Base-by-base conservation (phyloP, 2,888 invertebrate genomes). In the Acleris emargana region DNA sequence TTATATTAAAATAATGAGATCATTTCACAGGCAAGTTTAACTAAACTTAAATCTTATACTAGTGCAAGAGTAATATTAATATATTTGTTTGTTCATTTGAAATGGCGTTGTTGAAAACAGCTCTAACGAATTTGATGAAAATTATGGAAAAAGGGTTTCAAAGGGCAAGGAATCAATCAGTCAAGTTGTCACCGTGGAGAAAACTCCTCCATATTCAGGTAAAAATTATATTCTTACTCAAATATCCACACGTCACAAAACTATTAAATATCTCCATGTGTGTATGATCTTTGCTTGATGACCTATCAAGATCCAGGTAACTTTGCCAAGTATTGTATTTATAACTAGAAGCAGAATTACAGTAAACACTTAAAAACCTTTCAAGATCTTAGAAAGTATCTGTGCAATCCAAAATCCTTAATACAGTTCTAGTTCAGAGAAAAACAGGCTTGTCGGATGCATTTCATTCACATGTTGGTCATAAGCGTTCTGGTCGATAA, bases 391-490 rank as follows among this genome's bases (percentile, higher is more conserved):
- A 2, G 25, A 25, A 25, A 5, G 20, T 20, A 20, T 2, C 20
- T 20, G 1, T 5, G 6, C 25, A 25, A 25, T 25, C 6, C 25
- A 25, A 25, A 6, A 25, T 25, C 5, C 5, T 25, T 25, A 16
- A 3, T 42, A 3, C 16, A 16, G 42, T 42, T 16, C 16, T 42
- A 42, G 16, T 0, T 13, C 16, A 42, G 16, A 2, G 16, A 9
- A 1, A 9, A 28, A 28, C 13, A 74, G 81, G 17, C 72, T 77
- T 4, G 77, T 76, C 1, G 82, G 81, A 74, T 87, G 87, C 85
- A 86, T 87, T 18, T 87, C 85, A 17, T 84, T 84, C 0, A 84
- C 72, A 18, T 87, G 87, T 25, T 73, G 81, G 60, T 83, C 81
- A 45, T 76, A 86, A 2, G 86, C 82, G 22, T 77, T 82, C 45